Evolutionary conservation across 37 sponge, comb jelly and placozoan genomes (phyloP), one percentile per base, ranked within the genome.

Genomic region (Corticium candelabrum): DNA sequence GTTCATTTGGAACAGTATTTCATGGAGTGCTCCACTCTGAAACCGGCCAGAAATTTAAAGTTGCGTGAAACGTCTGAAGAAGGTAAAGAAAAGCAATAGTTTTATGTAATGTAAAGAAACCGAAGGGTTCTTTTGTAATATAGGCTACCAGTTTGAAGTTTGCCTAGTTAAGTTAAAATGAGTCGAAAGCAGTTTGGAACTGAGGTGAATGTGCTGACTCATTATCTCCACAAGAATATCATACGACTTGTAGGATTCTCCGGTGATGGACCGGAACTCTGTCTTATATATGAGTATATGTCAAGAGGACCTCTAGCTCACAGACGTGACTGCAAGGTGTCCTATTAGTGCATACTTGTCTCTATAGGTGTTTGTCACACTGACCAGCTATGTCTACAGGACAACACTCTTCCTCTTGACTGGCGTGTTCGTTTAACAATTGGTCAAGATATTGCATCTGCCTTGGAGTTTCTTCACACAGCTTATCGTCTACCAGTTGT

Each of bases 401-500:
- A 50, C 62, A 50, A 50, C 62, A 50, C 62, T 11, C 62, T 21
- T 11, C 62, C 62, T 50, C 62, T 50, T 27, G 15, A 21, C 21
- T 50, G 62, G 62, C 62, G 21, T 27, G 21, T 21, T 27, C 62
- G 62, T 50, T 50, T 50, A 21, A 50, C 62, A 11, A 21, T 50
- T 21, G 21, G 62, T 50, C 15, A 11, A 11, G 62, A 50, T 50
- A 50, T 50, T 50, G 62, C 62, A 21, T 50, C 62, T 50, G 62
- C 15, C 11, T 21, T 50, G 11, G 62, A 50, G 11, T 50, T 50
- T 21, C 62, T 50, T 50, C 62, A 50, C 21, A 50, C 11, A 11
- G 21, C 11, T 11, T 27, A 50, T 50, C 62, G 62, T 27, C 95
- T 90, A 0, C 79, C 89, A 0, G 80, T 94, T 0, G 91, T 94